Conservation (phyloP, 2,888 invertebrate species). For the Antheraea yamamai region DNA sequence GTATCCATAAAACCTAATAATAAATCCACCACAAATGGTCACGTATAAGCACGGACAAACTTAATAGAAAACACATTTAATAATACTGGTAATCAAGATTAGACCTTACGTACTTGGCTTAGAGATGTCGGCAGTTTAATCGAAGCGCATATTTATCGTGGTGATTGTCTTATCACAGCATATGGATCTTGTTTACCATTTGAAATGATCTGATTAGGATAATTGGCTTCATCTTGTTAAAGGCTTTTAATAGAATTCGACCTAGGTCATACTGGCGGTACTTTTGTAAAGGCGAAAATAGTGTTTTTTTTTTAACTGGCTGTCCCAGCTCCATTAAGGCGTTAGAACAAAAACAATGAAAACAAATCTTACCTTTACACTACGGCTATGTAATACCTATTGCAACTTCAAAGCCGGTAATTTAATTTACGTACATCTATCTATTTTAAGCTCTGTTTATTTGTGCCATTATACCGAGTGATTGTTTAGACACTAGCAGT, state of each 20-base stretch:
- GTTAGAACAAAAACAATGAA: no score
- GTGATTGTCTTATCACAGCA: constrained; percentile 8
- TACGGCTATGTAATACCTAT: no score
- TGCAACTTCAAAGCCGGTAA: no score
- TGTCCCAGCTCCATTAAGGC: no score
- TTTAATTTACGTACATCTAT: no score
- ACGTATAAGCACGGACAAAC: not conserved
- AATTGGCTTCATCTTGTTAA: not conserved
- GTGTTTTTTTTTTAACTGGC: not conserved
- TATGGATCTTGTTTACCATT: constrained; percentile 11
- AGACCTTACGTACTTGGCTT: not conserved
- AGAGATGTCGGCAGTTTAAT: not conserved
- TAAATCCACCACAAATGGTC: not conserved
- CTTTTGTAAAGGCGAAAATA: not conserved
- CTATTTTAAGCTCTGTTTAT: no score
- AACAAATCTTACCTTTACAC: no score
- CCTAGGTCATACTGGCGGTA: constrained; percentile 15
- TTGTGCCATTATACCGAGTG: no score
- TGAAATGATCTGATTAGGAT: not conserved
- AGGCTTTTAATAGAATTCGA: not conserved
- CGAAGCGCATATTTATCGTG: not conserved
- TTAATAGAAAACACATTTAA: not conserved
- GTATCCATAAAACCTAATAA: constrained; percentile 1
- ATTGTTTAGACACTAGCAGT: no score
- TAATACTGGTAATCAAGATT: not conserved